These are phyloP conservation scores for Eidolon dupreanum DNA, from an alignment of 2,797 vertebrate species.

Conservation along the genomic window DNA sequence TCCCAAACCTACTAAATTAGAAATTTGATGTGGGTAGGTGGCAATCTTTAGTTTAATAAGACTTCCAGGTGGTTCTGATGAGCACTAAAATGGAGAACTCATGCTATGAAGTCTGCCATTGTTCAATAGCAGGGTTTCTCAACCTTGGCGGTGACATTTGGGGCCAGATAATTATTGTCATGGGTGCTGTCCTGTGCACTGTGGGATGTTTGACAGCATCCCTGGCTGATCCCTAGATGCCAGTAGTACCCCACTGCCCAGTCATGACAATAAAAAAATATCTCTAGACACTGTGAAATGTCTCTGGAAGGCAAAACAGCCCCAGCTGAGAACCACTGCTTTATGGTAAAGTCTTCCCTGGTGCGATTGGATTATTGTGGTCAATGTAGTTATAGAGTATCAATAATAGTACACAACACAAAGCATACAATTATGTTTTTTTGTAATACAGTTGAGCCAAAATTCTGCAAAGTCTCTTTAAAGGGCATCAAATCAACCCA, in stretches of 20 bases:
- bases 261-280: background rate
- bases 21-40: background rate
- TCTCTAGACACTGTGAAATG: background rate
- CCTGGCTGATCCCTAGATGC: background rate
- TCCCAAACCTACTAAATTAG: constrained; percentile 9
- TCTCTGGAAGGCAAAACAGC: background rate
- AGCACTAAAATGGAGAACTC: background rate
- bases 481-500: background rate
- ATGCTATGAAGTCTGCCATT: too few species aligned
- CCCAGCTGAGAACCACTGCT: background rate
- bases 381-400: background rate
- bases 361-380: background rate
- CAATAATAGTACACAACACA: background rate
- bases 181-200: background rate
- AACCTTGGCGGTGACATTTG: background rate
- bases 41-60: background rate
- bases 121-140: background rate
- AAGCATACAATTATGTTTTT: background rate
- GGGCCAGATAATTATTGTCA: background rate
- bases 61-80: background rate
- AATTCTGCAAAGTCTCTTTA: background rate
- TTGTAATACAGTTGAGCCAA: background rate
- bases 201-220: background rate
- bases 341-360: background rate
- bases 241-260: background rate